Evolutionary conservation across 2,797 vertebrate genomes (phyloP), one percentile per base, ranked within the genome.

Genomic region (Myotis findleyi): DNA sequence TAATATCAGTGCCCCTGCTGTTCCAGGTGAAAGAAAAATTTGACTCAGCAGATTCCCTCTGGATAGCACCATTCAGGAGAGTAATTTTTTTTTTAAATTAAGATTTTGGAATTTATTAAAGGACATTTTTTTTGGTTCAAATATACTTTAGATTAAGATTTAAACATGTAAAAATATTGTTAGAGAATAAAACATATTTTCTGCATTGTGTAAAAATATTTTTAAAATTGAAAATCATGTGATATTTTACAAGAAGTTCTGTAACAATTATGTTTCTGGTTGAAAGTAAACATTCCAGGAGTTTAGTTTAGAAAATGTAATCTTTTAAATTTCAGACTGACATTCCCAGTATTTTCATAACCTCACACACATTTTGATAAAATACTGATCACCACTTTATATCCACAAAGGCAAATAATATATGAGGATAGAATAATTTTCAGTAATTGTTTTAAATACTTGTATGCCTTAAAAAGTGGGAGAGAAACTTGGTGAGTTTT

Each of bases 401-500:
- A 98, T 96, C 95, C 83, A 95, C 71, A 96, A 95, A 87, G 90
- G 71, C 95, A 95, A 97, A 92, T 90, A 97, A 98, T 97, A 90
- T 95, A 93, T 97, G 93, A 98, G 53, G 97, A 95, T 95, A 95
- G 98, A 97, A 96, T 98, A 98, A 97, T 98, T 98, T 98, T 97
- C 98, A 98, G 98, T 98, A 98, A 98, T 98, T 96, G 95, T 97
- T 98, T 96, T 98, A 98, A 97, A 97, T 98, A 97, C 59, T 95
- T 97, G 93, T 96, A 97, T n/a, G 94, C 84, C 95, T 94, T 47
- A 96, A 97, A 55, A 68, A 77, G 73, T 8, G 10, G 21, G 72
- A 75, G 33, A 51, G 30, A 53, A 90, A 89, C 14, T 47, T 49
- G 9, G 13, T 13, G 16, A 27, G 8, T 12, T 57, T 23, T 47